phyloP scores from a whole-genome alignment of 2,888 invertebrate species.

The Halocaridina rubra region DNA sequence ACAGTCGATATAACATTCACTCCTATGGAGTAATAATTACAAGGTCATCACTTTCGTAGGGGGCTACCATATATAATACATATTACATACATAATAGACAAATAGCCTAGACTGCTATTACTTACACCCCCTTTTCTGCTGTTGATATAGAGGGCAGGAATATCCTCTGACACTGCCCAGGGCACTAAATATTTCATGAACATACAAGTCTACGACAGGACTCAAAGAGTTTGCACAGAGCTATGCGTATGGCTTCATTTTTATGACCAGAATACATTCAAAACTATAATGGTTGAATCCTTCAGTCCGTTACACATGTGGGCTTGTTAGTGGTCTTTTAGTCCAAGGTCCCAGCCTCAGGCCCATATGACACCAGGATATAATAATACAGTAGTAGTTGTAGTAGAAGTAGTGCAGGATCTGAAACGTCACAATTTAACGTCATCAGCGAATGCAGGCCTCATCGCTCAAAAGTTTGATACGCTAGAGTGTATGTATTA shows the following conservation, averaged over 20 bases:
- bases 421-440: not conserved
- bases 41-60: conserved; percentile 31
- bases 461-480: too few relatives aligned
- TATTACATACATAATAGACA: conserved; percentile 56
- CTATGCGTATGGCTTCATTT: conserved; percentile 43
- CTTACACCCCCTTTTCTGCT: conserved; percentile 26
- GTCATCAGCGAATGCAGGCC: conserved; percentile 3
- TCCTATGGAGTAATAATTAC: conserved; percentile 30
- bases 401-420: too few relatives aligned
- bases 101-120: conserved; percentile 42
- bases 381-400: too few relatives aligned
- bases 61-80: conserved; percentile 50
- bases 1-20: conserved; percentile 16
- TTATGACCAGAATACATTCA: conserved; percentile 49
- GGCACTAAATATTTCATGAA: conserved; percentile 27
- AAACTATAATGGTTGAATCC: conserved; percentile 26
- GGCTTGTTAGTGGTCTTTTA: conserved; percentile 23
- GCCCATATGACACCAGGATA: conserved; percentile 29
- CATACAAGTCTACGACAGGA: conserved; percentile 34
- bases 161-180: conserved; percentile 10
- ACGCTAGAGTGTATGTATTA: too few relatives aligned
- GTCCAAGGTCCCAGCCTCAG: conserved; percentile 27
- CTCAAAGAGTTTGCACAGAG: conserved; percentile 38
- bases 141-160: not conserved
- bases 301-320: conserved; percentile 20